phyloP scores from a whole-genome alignment of 2,888 invertebrate genomes.

The Tyria jacobaeae region DNA sequence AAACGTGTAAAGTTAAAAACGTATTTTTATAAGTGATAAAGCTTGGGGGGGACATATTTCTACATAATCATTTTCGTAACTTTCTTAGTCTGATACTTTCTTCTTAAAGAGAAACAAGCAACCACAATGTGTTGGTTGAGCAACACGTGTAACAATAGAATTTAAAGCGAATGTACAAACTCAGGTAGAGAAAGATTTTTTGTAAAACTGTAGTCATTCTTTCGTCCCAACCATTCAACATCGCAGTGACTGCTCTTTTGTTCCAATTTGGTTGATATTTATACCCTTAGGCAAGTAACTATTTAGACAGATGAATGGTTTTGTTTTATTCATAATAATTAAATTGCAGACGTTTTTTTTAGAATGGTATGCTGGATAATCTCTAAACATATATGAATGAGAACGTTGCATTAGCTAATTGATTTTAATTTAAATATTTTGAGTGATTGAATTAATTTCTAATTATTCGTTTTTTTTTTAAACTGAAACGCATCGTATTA shows the following conservation, averaged over 20 bases:
- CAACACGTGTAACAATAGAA: conserved; percentile 60
- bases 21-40: neutral
- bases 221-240: conserved; percentile 62
- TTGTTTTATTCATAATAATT: conserved; percentile 38
- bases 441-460: neutral
- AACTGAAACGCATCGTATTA: neutral
- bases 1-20: neutral
- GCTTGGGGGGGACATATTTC: neutral
- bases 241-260: conserved; percentile 55
- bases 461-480: neutral
- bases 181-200: conserved; percentile 70
- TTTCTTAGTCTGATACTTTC: conserved; percentile 27
- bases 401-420: neutral
- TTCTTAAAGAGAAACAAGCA: conserved; percentile 25
- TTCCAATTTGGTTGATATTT: conserved; percentile 55
- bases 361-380: conserved; percentile 4
- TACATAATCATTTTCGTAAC: conserved; percentile 15
- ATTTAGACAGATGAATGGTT: conserved; percentile 28
- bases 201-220: conserved; percentile 54
- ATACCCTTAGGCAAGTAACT: conserved; percentile 27
- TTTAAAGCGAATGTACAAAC: conserved; percentile 59
- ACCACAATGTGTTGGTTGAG: conserved; percentile 23
- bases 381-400: conserved; percentile 5
- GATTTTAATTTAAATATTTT: neutral
- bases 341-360: conserved; percentile 18